Conservation (phyloP, 2,113 vertebrate species). For the Campylorhamphus procurvoides region DNA sequence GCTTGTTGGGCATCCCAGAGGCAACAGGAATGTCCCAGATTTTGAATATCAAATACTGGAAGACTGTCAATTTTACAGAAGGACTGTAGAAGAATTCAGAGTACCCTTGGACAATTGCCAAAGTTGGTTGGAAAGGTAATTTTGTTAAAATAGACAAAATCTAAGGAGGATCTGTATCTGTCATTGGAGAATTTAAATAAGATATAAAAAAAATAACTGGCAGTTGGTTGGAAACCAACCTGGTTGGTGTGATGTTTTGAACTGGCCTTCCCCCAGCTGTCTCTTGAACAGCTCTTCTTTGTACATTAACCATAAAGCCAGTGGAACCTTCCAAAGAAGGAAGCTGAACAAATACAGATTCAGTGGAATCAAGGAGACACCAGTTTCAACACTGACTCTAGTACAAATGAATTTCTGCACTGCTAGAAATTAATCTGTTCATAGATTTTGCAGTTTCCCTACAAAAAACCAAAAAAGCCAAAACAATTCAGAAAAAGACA, state of each 20-base stretch:
- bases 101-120: not conserved
- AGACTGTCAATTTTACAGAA: not conserved
- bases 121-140: not conserved
- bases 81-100: not conserved
- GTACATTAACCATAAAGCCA: not conserved
- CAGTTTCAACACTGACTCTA: not conserved
- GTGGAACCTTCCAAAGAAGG: not conserved
- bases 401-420: not conserved
- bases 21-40: not conserved
- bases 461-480: not conserved
- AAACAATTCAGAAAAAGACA: not conserved
- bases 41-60: constrained; percentile 12
- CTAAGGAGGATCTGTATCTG: not conserved
- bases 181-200: not conserved
- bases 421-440: not conserved
- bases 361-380: constrained; percentile 7
- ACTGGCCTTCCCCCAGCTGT: constrained; percentile 19
- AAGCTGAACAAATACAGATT: constrained; percentile 5
- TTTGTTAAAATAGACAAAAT: not conserved
- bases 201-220: not conserved
- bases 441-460: not conserved
- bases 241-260: not conserved
- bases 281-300: constrained; percentile 34
- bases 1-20: not conserved
- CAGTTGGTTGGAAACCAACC: not conserved